Percentiles rank a stretch among this genome's conserved stretches.
Evolutionary conservation across 2,797 vertebrate genomes (phyloP).

Genomic region (Ctenopoma kingsleyae): DNA sequence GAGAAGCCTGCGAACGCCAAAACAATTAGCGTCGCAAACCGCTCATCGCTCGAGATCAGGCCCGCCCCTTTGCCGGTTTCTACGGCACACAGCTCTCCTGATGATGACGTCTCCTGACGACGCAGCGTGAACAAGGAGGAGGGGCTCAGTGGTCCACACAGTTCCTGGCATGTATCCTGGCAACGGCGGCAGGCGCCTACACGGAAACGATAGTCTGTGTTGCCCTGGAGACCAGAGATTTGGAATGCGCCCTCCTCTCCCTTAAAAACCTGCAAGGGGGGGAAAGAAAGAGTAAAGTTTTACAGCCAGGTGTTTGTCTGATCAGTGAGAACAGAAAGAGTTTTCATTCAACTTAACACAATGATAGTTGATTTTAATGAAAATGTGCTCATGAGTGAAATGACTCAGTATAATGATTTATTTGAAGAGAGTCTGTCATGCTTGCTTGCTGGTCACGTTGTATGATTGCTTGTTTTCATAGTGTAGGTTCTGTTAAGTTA

Average conservation of each 20-base stretch:
- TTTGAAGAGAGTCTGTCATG: background rate
- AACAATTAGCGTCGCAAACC: constrained; percentile 95
- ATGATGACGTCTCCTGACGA: constrained; percentile 82
- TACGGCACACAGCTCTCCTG: constrained; percentile 82
- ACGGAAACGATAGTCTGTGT: constrained; percentile 96
- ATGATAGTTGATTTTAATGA: background rate
- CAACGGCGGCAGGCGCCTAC: constrained; percentile 95
- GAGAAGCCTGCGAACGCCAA: constrained; percentile 93
- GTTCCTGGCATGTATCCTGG: constrained; percentile 93
- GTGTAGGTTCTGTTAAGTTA: background rate
- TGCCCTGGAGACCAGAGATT: constrained; percentile 93
- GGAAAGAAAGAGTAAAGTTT: background rate
- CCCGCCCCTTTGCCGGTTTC: constrained; percentile 84
- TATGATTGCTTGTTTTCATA: constrained; percentile 3
- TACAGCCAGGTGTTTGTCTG: background rate
- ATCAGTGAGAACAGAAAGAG: background rate
- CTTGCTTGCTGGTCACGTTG: background rate
- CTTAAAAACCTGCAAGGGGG: constrained; percentile 89
- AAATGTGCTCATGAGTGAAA: background rate
- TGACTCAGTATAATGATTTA: background rate
- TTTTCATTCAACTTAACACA: background rate
- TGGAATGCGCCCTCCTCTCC: constrained; percentile 95
- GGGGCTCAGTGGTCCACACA: constrained; percentile 94
- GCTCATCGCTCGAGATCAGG: constrained; percentile 93
- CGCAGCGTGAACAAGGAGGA: constrained; percentile 90